Percentiles rank a stretch among this genome's conserved stretches.
Evolutionary conservation across 2,797 vertebrate genomes (phyloP).

Genomic region (Sebastes kiyomatsui): DNA sequence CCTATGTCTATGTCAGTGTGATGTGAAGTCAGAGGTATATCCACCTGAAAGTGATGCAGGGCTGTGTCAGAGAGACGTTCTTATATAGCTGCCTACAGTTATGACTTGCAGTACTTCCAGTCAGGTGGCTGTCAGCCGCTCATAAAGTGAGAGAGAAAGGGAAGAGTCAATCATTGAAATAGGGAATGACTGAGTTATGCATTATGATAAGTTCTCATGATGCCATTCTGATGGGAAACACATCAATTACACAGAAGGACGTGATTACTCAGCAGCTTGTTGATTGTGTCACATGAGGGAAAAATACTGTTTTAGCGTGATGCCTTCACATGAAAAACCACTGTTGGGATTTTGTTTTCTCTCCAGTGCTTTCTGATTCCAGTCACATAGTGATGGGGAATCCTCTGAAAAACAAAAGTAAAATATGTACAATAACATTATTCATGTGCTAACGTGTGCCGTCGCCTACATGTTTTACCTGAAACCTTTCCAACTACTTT

Average conservation of each 20-base stretch:
- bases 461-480: not conserved
- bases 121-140: conserved; percentile 71
- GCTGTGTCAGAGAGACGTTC: not conserved
- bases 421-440: not conserved
- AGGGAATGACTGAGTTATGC: not conserved
- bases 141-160: conserved; percentile 16
- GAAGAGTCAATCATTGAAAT: conserved; percentile 28
- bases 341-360: not conserved
- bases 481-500: not conserved
- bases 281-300: not conserved
- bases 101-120: conserved; percentile 41
- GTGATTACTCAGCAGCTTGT: not conserved
- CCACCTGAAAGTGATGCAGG: not conserved
- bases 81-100: conserved; percentile 58
- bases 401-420: not conserved
- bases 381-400: not conserved
- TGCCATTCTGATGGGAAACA: not conserved
- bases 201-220: not conserved
- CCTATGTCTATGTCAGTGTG: conserved; percentile 31
- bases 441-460: not conserved
- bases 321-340: not conserved
- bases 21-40: not conserved
- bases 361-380: not conserved
- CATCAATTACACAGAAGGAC: not conserved
- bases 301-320: not conserved